Percentiles rank a stretch among this genome's conserved stretches.
Evolutionary conservation across 2,888 invertebrate species (phyloP).

Genomic region (Drosophila gaucha): DNA sequence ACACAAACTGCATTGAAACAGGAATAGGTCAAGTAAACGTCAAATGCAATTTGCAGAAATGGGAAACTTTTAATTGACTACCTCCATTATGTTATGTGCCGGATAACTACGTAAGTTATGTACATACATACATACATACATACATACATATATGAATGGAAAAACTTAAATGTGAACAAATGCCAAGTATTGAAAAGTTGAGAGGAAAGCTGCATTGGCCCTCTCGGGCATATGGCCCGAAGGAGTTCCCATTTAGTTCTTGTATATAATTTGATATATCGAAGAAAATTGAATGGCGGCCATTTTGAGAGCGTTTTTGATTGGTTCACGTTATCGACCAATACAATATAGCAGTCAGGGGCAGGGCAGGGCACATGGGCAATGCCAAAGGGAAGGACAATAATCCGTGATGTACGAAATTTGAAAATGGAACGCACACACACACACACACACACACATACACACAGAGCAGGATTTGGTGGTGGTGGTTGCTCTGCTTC

Average conservation of each 20-base stretch:
- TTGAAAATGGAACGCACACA: slow-evolving; percentile 73
- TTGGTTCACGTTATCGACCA: slow-evolving; percentile 85
- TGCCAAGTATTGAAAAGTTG: neutral
- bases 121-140: neutral
- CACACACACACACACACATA: slow-evolving; percentile 34
- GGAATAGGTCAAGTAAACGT: neutral
- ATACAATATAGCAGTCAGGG: slow-evolving; percentile 78
- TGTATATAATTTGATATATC: slow-evolving; percentile 49
- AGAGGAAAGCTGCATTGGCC: slow-evolving; percentile 3
- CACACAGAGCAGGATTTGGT: slow-evolving; percentile 22
- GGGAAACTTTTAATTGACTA: slow-evolving; percentile 3
- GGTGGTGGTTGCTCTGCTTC: slow-evolving; percentile 51
- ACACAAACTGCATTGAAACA: neutral
- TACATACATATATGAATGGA: too few relatives aligned
- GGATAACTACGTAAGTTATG: neutral
- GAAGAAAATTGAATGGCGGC: slow-evolving; percentile 80
- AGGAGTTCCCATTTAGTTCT: slow-evolving; percentile 12
- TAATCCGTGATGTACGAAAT: slow-evolving; percentile 83
- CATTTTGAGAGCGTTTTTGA: slow-evolving; percentile 85
- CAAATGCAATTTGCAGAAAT: slow-evolving; percentile 4
- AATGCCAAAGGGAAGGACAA: slow-evolving; percentile 72
- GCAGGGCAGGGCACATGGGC: slow-evolving; percentile 23
- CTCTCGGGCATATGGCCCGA: slow-evolving; percentile 20
- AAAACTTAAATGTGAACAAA: neutral
- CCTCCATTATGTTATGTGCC: neutral